phyloP scores from a whole-genome alignment of 1,140 invertebrate genomes.

The fruit fly (Drosophila melanogaster) region DNA sequence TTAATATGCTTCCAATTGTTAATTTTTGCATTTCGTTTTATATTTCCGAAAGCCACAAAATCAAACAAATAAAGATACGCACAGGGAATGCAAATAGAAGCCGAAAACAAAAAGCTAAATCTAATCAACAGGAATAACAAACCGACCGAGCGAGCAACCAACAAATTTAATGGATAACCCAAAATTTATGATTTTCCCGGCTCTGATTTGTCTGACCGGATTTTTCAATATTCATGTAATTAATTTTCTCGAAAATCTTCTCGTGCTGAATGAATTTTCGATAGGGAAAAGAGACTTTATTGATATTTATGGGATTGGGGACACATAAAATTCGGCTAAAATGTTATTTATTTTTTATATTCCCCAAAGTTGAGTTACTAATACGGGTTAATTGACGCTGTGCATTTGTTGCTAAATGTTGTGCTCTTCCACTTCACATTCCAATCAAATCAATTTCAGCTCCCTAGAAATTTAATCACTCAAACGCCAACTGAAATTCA shows the following conservation, averaged over 20 bases:
- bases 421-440: background rate
- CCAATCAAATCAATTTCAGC: constrained; percentile 13
- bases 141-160: constrained; percentile 26
- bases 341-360: background rate
- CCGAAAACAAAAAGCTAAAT: constrained; percentile 44
- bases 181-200: constrained; percentile 37
- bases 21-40: constrained; percentile 52
- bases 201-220: constrained; percentile 25
- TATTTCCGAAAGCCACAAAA: constrained; percentile 37
- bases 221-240: constrained; percentile 1
- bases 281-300: background rate
- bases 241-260: background rate
- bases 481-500: constrained; percentile 7
- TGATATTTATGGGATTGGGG: too few relatives aligned
- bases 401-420: background rate
- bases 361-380: background rate
- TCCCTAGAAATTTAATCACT: constrained; percentile 22
- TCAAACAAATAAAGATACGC: background rate
- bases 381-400: background rate
- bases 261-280: background rate
- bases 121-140: constrained; percentile 49
- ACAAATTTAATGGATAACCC: constrained; percentile 49
- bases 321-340: too few relatives aligned
- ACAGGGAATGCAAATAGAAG: constrained; percentile 23
- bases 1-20: constrained; percentile 78